Conservation (phyloP, 1,140 invertebrate species). For the Harpegnathos saltator region DNA sequence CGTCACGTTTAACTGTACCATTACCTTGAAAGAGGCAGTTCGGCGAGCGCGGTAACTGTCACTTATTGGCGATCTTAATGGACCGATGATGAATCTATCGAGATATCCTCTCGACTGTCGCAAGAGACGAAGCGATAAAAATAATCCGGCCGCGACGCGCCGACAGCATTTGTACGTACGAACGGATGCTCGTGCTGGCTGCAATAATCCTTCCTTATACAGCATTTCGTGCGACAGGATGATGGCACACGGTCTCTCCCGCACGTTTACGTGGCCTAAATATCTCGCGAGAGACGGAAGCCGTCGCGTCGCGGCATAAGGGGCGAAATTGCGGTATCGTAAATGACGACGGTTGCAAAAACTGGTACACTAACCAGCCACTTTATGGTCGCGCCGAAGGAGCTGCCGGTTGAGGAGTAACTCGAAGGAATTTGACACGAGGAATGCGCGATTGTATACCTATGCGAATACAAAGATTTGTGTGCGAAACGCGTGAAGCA, state of each 20-base stretch:
- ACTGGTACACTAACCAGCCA: conserved; percentile 39
- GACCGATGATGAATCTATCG: not conserved
- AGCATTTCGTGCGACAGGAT: conserved; percentile 54
- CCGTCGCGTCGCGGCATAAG: conserved; percentile 36
- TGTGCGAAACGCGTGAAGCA: conserved; percentile 16
- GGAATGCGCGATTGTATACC: conserved; percentile 14
- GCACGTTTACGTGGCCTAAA: conserved; percentile 53
- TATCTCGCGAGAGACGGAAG: conserved; percentile 63
- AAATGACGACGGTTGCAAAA: conserved; percentile 44
- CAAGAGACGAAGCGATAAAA: not conserved
- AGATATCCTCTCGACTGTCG: not conserved
- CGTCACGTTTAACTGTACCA: not conserved
- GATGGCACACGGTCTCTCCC: conserved; percentile 38
- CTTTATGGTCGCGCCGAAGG: conserved; percentile 25
- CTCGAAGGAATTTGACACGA: conserved; percentile 3
- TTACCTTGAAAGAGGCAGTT: not conserved
- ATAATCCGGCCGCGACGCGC: not conserved
- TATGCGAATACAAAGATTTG: conserved; percentile 29
- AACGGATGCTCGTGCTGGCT: not conserved
- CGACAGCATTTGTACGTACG: conserved; percentile 17
- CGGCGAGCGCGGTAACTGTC: not conserved
- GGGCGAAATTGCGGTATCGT: conserved; percentile 43
- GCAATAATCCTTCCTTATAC: conserved; percentile 58
- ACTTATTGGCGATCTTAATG: not conserved
- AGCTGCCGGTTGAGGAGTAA: conserved; percentile 13